Evolutionary conservation across 2,113 vertebrate genomes (phyloP).

Genomic region (Emydocephalus ijimae): DNA sequence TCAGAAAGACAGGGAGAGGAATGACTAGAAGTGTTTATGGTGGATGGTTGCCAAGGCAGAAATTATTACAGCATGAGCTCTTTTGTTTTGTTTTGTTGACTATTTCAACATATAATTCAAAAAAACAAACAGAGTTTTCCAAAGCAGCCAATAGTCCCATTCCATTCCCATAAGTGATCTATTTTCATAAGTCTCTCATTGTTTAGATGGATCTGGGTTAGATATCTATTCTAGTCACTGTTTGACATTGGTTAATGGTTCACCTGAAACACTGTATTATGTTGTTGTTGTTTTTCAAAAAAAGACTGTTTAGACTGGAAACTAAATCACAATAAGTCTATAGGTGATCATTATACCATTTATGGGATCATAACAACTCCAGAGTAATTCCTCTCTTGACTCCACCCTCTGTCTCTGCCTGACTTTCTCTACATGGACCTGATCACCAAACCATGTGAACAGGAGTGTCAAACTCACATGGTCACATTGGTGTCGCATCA

Average conservation of each 20-base stretch:
- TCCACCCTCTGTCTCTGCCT: no score
- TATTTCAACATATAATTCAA: not conserved
- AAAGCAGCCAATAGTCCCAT: not conserved
- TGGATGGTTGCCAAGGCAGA: not conserved
- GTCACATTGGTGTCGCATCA: no score
- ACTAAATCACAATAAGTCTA: not conserved
- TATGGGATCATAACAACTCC: no score
- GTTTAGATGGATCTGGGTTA: not conserved
- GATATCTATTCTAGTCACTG: not conserved
- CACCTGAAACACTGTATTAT: not conserved
- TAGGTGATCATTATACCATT: not conserved
- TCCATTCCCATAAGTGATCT: not conserved
- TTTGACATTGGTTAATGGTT: not conserved
- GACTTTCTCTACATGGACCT: not conserved
- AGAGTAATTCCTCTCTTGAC: no score
- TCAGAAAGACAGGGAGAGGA: not conserved
- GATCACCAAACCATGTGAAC: not conserved
- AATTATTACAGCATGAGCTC: not conserved
- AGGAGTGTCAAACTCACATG: no score
- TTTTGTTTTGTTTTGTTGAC: not conserved
- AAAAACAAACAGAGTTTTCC: not conserved
- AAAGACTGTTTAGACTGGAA: not conserved
- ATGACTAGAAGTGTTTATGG: not conserved
- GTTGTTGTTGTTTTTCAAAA: no score
- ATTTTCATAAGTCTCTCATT: not conserved